phyloP scores from a whole-genome alignment of 2,113 vertebrate genomes.

The Xiphophorus hellerii region DNA sequence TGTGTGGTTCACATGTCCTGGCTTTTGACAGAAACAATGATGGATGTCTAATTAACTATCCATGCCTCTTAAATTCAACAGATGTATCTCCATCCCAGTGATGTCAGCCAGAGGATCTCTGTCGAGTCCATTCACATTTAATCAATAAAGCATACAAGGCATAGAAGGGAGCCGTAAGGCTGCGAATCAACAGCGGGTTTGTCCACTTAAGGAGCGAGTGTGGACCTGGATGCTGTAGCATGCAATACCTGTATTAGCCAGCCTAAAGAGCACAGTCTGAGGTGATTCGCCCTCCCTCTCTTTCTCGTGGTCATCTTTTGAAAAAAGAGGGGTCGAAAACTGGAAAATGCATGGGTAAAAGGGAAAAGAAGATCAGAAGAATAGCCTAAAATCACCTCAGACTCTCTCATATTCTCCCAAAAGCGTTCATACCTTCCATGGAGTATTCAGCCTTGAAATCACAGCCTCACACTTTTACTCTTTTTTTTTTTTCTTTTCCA shows the following conservation, averaged over 20 bases:
- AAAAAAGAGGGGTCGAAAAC: slow-evolving; percentile 18
- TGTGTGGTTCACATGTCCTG: slow-evolving; percentile 6
- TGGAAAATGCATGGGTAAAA: slow-evolving; percentile 40
- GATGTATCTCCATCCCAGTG: neutral
- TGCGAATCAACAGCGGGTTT: neutral
- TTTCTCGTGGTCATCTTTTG: slow-evolving; percentile 46
- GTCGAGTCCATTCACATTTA: neutral
- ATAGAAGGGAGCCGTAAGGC: slow-evolving; percentile 2
- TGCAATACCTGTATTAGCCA: slow-evolving; percentile 58
- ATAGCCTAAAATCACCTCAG: slow-evolving; percentile 46
- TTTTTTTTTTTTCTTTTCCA: slow-evolving; percentile 16
- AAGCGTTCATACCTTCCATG: slow-evolving; percentile 25
- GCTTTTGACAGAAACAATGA: neutral
- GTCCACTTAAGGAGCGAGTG: slow-evolving; percentile 14
- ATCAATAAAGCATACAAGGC: neutral
- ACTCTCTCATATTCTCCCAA: slow-evolving; percentile 41
- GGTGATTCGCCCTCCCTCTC: slow-evolving; percentile 56
- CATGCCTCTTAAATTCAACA: neutral
- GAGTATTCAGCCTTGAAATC: slow-evolving; percentile 47
- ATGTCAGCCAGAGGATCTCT: neutral
- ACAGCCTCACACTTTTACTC: slow-evolving; percentile 10
- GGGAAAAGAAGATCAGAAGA: slow-evolving; percentile 33
- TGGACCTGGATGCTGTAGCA: slow-evolving; percentile 22
- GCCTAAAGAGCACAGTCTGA: slow-evolving; percentile 29
- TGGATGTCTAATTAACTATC: slow-evolving; percentile 11